A percentile compares a stretch with the other conserved stretches of the same genome.
Evolutionary conservation across 2,113 vertebrate species (phyloP).

Genomic region (Bubalus kerabau): DNA sequence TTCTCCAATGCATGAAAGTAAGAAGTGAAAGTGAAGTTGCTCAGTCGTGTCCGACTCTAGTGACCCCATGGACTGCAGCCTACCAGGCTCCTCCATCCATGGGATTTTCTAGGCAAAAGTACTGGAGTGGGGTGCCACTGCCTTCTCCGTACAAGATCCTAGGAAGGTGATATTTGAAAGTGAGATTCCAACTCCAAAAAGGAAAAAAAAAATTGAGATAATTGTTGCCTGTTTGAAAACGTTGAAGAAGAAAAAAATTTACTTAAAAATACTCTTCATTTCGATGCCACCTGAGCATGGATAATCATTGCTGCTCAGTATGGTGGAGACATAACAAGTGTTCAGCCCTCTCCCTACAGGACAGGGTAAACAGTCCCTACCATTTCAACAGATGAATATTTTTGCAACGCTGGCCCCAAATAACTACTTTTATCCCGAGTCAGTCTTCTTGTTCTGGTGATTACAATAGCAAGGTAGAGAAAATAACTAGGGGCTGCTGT

Average conservation of each 20-base stretch:
- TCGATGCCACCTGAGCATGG: background rate
- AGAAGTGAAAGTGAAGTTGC: background rate
- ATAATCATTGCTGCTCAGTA: background rate
- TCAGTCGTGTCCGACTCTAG: background rate
- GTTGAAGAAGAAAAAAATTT: background rate
- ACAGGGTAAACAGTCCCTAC: background rate
- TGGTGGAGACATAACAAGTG: background rate
- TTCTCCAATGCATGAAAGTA: background rate
- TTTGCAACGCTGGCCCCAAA: conserved; percentile 33
- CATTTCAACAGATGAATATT: conserved; percentile 3
- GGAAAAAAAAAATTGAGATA: background rate
- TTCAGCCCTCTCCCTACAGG: background rate
- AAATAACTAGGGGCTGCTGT: conserved; percentile 42
- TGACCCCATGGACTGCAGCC: background rate
- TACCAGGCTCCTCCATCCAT: background rate
- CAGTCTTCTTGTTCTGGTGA: conserved; percentile 32
- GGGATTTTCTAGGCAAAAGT: background rate
- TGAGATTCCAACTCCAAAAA: background rate
- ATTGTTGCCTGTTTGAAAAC: background rate
- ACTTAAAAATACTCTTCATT: conserved; percentile 19
- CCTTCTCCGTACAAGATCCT: background rate
- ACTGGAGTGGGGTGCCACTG: background rate
- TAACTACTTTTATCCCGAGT: conserved; percentile 48
- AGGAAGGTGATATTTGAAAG: background rate
- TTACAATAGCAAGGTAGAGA: conserved; percentile 53